Conservation (phyloP, 2,113 vertebrate species). For the Saccopteryx bilineata region DNA sequence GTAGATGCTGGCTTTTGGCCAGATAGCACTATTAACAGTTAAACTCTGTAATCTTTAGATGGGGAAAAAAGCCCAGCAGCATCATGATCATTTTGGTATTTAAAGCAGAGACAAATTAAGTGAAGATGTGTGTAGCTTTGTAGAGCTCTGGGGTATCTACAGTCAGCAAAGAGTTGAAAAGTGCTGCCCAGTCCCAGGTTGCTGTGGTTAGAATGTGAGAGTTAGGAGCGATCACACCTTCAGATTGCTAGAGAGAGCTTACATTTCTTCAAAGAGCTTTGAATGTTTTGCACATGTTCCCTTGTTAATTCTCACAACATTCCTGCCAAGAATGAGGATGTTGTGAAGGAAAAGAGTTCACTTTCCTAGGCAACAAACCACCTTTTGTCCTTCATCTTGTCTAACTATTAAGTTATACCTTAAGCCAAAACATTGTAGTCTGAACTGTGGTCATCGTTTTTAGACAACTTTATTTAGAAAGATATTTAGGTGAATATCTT, state of each 20-base stretch:
- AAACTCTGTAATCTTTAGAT: background rate
- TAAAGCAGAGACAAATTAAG: constrained; percentile 54
- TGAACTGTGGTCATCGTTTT: background rate
- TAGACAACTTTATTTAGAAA: background rate
- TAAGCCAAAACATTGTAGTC: background rate
- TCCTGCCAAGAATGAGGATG: constrained; percentile 47
- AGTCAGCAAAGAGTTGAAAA: constrained; percentile 50
- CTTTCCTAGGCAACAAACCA: constrained; percentile 13
- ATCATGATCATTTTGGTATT: background rate
- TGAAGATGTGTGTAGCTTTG: background rate
- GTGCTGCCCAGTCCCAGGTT: background rate
- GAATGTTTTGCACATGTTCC: constrained; percentile 36
- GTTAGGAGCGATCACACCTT: constrained; percentile 60
- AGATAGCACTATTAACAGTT: constrained; percentile 2
- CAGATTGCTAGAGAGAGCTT: constrained; percentile 49
- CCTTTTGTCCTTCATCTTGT: constrained; percentile 37
- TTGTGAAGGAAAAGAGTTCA: constrained; percentile 13
- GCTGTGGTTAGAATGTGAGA: constrained; percentile 53
- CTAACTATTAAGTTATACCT: background rate
- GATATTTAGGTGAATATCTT: constrained; percentile 1
- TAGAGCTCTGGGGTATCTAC: background rate
- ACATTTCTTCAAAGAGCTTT: constrained; percentile 46
- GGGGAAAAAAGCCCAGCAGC: background rate
- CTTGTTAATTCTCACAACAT: constrained; percentile 65
- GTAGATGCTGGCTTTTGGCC: constrained; percentile 39